A percentile compares a stretch with the other conserved stretches of the same genome.
Conservation (phyloP, 2,797 vertebrate genomes). For the Siniperca obscura region DNA sequence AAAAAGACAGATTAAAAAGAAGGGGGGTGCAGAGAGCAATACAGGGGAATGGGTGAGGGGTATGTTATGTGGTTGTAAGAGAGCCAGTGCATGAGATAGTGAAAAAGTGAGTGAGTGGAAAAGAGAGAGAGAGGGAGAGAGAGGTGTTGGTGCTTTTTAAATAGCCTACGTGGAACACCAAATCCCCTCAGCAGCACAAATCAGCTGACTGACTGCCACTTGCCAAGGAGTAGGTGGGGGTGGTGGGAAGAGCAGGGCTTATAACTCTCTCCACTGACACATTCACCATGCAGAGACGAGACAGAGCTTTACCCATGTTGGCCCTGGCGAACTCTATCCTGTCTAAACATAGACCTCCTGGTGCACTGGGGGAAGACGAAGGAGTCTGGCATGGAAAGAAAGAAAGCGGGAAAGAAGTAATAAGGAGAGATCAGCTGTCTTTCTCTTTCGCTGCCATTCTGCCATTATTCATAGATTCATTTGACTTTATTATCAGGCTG, state of each 20-base stretch:
- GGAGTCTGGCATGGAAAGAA: conserved; percentile 33
- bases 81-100: conserved; percentile 53
- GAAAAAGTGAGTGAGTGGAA: conserved; percentile 61
- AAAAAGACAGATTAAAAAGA: conserved; percentile 50
- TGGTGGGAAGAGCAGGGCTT: conserved; percentile 59
- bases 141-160: conserved; percentile 80
- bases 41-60: conserved; percentile 65
- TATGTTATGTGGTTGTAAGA: conserved; percentile 48
- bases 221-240: conserved; percentile 76
- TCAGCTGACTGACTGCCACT: conserved; percentile 83
- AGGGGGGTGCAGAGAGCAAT: conserved; percentile 44
- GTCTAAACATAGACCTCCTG: conserved; percentile 79
- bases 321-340: conserved; percentile 72
- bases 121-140: conserved; percentile 42
- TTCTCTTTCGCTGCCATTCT: not conserved
- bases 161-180: conserved; percentile 86
- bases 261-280: conserved; percentile 75
- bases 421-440: conserved; percentile 28
- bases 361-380: conserved; percentile 53
- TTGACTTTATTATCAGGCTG: conserved; percentile 6
- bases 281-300: conserved; percentile 64
- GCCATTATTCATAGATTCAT: conserved; percentile 9
- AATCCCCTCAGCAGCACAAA: conserved; percentile 84
- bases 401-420: conserved; percentile 25
- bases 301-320: conserved; percentile 66